These are phyloP conservation scores for Nycteola revayana DNA, from an alignment of 2,888 invertebrate species.

Conservation along the genomic window DNA sequence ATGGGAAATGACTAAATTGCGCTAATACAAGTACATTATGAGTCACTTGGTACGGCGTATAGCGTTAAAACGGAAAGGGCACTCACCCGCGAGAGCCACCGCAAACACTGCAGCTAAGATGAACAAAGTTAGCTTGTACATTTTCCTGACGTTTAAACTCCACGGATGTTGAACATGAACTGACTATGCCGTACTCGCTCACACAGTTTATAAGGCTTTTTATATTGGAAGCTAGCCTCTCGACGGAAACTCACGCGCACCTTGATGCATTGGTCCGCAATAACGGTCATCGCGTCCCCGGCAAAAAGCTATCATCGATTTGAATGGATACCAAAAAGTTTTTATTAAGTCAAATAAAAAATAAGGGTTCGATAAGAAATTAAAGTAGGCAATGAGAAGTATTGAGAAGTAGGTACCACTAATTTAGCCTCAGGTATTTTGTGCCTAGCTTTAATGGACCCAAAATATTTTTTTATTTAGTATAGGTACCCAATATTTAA, in stretches of 20 bases:
- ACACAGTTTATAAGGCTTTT: conserved; percentile 59
- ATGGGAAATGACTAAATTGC: conserved; percentile 48
- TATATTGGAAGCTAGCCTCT: conserved; percentile 41
- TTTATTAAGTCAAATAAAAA: conserved; percentile 27
- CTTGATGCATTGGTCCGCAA: conserved; percentile 43
- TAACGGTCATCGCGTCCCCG: conserved; percentile 52
- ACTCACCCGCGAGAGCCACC: conserved; percentile 75
- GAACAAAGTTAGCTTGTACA: conserved; percentile 60
- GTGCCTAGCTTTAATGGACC: no score
- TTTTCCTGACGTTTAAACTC: conserved; percentile 50
- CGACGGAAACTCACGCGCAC: conserved; percentile 47
- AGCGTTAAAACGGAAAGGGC: conserved; percentile 65
- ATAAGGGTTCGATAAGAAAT: conserved; percentile 14
- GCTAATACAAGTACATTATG: conserved; percentile 42
- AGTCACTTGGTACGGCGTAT: conserved; percentile 35
- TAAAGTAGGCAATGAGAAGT: no score
- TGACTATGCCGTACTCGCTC: conserved; percentile 51
- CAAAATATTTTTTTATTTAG: no score
- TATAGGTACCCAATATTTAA: no score
- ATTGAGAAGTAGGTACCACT: no score
- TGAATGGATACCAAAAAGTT: conserved; percentile 39
- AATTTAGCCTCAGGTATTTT: no score
- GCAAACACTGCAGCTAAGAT: conserved; percentile 59
- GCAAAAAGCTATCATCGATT: conserved; percentile 53
- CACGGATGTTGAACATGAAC: conserved; percentile 53